A percentile compares a stretch with the other conserved stretches of the same genome.
phyloP scores from a whole-genome alignment of 92 coral and sea anemone species.

The Blastomussa wellsi region DNA sequence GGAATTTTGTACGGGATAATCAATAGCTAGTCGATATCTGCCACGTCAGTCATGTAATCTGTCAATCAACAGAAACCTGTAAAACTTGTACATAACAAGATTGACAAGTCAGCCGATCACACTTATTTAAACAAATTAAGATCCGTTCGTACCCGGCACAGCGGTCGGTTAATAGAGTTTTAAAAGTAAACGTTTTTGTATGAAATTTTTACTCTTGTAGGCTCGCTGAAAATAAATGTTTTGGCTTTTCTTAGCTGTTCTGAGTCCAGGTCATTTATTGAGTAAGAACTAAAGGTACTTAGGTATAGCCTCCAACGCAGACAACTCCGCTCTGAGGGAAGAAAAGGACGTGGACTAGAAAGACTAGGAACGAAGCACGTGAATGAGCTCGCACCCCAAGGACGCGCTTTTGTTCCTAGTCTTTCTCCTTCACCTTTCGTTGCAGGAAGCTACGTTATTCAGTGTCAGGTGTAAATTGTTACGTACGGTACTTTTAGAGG shows the following conservation, averaged over 20 bases:
- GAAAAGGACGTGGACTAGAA: too few species aligned
- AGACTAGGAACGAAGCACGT: too few species aligned
- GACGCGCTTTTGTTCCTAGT: too few species aligned
- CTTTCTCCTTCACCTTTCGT: too few species aligned
- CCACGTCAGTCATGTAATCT: constrained; percentile 13
- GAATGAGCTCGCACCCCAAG: too few species aligned
- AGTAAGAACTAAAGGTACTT: neutral
- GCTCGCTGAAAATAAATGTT: constrained; percentile 22
- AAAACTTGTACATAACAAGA: constrained; percentile 36
- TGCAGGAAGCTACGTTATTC: too few species aligned
- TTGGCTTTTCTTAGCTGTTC: constrained; percentile 11
- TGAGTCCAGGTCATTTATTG: neutral
- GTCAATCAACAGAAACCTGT: constrained; percentile 18
- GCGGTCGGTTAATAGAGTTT: constrained; percentile 22
- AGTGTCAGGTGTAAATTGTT: too few species aligned
- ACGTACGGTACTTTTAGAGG: too few species aligned
- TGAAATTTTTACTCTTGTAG: constrained; percentile 55
- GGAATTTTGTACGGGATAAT: constrained; percentile 33
- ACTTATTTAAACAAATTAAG: constrained; percentile 39
- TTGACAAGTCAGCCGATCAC: constrained; percentile 31
- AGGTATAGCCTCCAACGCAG: too few species aligned
- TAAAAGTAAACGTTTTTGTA: constrained; percentile 41
- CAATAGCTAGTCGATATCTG: constrained; percentile 9
- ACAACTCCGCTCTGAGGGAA: too few species aligned
- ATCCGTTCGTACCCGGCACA: constrained; percentile 21